Percentiles rank a stretch among this genome's conserved stretches.
Conservation (phyloP, 2,888 invertebrate genomes). For the Catotricha subobsoleta region DNA sequence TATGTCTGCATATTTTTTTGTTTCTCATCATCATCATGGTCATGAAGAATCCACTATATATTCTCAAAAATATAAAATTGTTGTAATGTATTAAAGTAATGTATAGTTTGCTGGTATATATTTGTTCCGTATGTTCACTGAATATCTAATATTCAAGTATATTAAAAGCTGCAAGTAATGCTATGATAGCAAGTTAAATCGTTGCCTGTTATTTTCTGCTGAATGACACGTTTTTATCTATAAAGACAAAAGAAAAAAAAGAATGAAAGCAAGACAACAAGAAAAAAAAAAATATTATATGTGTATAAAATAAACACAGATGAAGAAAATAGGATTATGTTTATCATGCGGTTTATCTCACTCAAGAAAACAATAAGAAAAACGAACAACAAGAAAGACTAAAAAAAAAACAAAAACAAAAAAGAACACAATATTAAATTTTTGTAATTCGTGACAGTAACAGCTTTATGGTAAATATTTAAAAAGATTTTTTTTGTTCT, state of each 20-base stretch:
- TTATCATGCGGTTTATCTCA: not conserved
- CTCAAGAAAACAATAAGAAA: not conserved
- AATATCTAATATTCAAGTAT: no score
- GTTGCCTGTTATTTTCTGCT: not conserved
- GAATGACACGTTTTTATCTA: not conserved
- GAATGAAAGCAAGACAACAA: not conserved
- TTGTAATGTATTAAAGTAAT: no score
- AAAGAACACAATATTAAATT: not conserved
- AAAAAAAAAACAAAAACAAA: not conserved
- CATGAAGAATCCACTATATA: no score
- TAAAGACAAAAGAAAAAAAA: not conserved
- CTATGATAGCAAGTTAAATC: no score
- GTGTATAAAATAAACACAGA: not conserved
- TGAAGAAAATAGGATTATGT: not conserved
- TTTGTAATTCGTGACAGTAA: no score
- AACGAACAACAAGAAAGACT: not conserved
- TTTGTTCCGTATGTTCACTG: no score
- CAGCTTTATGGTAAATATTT: no score
- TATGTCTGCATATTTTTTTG: conserved; percentile 7
- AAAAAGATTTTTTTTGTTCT: no score
- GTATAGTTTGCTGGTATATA: not conserved
- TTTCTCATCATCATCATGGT: conserved; percentile 3
- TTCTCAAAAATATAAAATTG: no score
- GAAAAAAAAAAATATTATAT: not conserved
- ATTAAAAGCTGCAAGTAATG: no score